phyloP scores from a whole-genome alignment of 2,113 vertebrate genomes.

The Zapornia atra region DNA sequence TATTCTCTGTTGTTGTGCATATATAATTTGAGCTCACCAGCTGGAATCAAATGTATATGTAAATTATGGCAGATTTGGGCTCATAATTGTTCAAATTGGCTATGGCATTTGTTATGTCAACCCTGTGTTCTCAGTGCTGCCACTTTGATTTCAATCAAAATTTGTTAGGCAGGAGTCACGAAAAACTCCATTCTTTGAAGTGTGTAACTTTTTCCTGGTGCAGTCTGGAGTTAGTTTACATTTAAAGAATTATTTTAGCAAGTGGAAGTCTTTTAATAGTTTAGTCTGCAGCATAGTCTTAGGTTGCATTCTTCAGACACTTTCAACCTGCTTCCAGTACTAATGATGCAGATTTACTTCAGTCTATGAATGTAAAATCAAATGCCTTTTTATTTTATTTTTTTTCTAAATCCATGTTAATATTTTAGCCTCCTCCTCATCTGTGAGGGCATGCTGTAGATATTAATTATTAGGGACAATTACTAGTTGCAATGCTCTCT shows the following conservation, averaged over 20 bases:
- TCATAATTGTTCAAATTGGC: conserved; percentile 58
- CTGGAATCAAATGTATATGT: conserved; percentile 60
- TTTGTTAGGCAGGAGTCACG: conserved; percentile 30
- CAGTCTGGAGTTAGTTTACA: not conserved
- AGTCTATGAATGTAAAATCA: not conserved
- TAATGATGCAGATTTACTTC: not conserved
- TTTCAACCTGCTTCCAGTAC: not conserved
- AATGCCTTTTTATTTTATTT: not conserved
- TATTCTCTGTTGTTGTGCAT: conserved; percentile 39
- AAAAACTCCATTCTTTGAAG: conserved; percentile 18
- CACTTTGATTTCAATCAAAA: conserved; percentile 58
- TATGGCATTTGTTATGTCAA: conserved; percentile 62
- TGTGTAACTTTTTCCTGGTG: not conserved
- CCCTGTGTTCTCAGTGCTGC: conserved; percentile 60
- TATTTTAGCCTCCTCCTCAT: not conserved
- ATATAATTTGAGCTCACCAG: conserved; percentile 47
- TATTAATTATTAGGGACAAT: not conserved
- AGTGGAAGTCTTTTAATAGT: not conserved
- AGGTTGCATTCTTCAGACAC: not conserved
- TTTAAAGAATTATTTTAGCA: not conserved
- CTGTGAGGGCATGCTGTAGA: not conserved
- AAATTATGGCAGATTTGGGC: conserved; percentile 51
- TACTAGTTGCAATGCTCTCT: not conserved
- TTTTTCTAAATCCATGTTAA: not conserved
- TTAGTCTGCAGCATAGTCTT: not conserved